phyloP scores from a whole-genome alignment of 2,113 vertebrate genomes.

The Cromileptes altivelis region DNA sequence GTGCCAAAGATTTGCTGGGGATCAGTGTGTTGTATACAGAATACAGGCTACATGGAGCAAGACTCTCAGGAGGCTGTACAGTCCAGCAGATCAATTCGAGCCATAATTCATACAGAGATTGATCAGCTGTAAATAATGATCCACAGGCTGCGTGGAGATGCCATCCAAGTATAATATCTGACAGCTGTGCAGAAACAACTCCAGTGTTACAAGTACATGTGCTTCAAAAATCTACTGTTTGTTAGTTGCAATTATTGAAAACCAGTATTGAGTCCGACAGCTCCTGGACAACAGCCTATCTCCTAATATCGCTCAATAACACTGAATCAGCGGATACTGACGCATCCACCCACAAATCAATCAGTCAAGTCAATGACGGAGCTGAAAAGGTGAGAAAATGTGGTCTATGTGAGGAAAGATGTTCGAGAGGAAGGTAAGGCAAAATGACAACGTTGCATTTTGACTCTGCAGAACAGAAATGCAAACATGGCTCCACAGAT shows the following conservation, averaged over 20 bases:
- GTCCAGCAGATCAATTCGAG: not conserved
- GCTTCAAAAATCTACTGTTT: conserved; percentile 9
- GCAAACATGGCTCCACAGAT: conserved; percentile 3
- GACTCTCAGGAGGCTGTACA: not conserved
- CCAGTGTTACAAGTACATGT: not conserved
- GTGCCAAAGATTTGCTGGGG: conserved; percentile 22
- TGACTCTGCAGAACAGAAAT: conserved; percentile 8
- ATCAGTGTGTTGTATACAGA: not conserved
- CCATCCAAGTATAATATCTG: not conserved
- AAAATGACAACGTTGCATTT: not conserved
- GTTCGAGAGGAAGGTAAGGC: not conserved
- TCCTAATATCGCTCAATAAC: conserved; percentile 31
- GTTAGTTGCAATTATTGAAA: conserved; percentile 13
- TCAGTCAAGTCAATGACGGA: conserved; percentile 6
- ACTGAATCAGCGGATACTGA: conserved; percentile 14
- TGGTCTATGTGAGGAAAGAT: not conserved
- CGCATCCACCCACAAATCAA: conserved; percentile 13
- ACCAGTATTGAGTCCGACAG: conserved; percentile 9
- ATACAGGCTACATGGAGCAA: conserved; percentile 1
- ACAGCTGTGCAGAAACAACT: not conserved
- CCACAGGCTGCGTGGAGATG: not conserved
- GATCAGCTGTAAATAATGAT: not conserved
- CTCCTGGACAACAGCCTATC: conserved; percentile 24
- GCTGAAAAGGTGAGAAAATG: conserved; percentile 19
- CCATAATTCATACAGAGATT: conserved; percentile 10